Percentiles rank a stretch among this genome's conserved stretches.
These are phyloP conservation scores for Drosophila parthenogenetica DNA, from an alignment of 2,888 invertebrate species.

Conservation along the genomic window DNA sequence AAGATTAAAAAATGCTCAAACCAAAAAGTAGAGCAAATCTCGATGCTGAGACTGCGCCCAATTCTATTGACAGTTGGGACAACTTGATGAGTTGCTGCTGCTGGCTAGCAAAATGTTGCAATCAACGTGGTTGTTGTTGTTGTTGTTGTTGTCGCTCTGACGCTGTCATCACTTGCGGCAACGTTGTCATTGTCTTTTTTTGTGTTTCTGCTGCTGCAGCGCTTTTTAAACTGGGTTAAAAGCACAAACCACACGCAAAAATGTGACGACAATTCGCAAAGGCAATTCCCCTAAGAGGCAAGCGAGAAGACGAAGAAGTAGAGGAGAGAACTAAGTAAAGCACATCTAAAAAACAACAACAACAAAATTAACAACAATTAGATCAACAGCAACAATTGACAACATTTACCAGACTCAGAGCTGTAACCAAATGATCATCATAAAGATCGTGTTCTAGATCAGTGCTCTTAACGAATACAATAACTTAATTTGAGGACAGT, in stretches of 20 bases:
- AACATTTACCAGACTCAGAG: conserved; percentile 36
- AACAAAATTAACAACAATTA: not conserved
- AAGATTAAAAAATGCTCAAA: conserved; percentile 11
- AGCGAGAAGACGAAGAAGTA: not conserved
- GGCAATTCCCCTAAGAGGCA: conserved; percentile 30
- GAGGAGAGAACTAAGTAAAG: conserved; percentile 32
- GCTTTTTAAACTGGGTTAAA: conserved; percentile 62
- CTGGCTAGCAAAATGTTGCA: conserved; percentile 54
- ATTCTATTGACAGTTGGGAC: conserved; percentile 54
- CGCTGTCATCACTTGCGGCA: conserved; percentile 55
- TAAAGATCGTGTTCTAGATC: conserved; percentile 31
- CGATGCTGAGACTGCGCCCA: conserved; percentile 42
- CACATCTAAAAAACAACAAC: conserved; percentile 33
- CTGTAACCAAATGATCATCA: conserved; percentile 51
- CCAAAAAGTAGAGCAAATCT: conserved; percentile 37
- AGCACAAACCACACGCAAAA: conserved; percentile 64
- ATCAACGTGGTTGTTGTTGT: conserved; percentile 30
- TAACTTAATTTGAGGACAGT: conserved; percentile 36
- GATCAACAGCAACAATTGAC: conserved; percentile 6
- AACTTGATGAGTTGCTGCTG: conserved; percentile 51
- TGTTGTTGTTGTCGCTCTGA: conserved; percentile 16
- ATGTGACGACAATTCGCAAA: conserved; percentile 64
- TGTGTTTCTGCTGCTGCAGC: conserved; percentile 45
- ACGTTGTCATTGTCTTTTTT: conserved; percentile 43
- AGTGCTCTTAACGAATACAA: conserved; percentile 15